Evolutionary conservation across 2,888 invertebrate species (phyloP), one percentile per base, ranked within the genome.

Genomic region (Drymonia ruficornis): DNA sequence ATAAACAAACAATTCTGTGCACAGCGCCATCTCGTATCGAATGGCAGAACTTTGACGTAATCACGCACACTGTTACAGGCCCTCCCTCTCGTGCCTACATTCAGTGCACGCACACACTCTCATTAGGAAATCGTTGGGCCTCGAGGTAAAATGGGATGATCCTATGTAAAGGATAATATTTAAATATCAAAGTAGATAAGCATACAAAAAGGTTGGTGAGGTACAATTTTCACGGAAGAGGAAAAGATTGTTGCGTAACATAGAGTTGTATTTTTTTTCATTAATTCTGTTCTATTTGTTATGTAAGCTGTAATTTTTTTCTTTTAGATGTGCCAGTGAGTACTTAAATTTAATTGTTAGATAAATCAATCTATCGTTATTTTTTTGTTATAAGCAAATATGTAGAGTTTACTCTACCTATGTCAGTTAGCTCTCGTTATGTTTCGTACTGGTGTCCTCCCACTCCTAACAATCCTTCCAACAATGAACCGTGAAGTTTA

Each of bases 11-110:
- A 23, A 6, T 23, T 6, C 23, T 2, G 23, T 23, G 23, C 23
- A 58, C 65, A 86, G 66, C 84, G 90, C 89, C 90, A 91, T 87
- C 91, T 89, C 59, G 75, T 80, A 77, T 75, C 76, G 87, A 87
- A 83, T 87, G 80, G 91, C 84, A 40, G 78, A 77, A 91, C 87
- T 83, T 67, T 45, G 52, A 63, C 50, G 60, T 52, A 4, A 55
- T 50, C 50, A 69, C 72, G 29, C 74, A 74, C 65, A 60, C 61
- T 51, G 11, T n/a, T 5, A 50, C 56, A 60, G 15, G 43, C 42
- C 49, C 50, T 55, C 66, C 59, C 65, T 70, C 65, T 52, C 60
- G 59, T 61, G 59, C 70, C 61, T 65, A 56, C 53, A 71, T 71
- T 68, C 56, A 59, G 49, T 53, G 49, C 48, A 71, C 72, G 50